Conservation (phyloP, 2,113 vertebrate species). For the Delphinapterus leucas region DNA sequence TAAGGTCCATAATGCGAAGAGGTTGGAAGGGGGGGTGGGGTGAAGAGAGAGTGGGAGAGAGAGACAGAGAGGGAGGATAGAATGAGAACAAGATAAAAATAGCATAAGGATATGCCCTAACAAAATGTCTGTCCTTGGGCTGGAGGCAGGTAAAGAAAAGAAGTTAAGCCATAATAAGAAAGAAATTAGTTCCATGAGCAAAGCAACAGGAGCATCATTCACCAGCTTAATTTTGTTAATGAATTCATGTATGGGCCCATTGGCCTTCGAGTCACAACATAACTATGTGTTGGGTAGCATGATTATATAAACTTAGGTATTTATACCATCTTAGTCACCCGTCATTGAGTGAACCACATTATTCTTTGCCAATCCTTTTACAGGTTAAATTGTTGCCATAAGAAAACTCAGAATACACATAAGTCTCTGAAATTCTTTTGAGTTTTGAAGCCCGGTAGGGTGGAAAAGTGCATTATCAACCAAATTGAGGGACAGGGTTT, state of each 20-base stretch:
- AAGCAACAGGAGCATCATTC: background rate
- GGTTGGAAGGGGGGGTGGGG: background rate
- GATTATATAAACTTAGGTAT: background rate
- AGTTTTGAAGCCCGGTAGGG: background rate
- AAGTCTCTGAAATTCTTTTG: conserved; percentile 6
- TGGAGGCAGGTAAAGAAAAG: conserved; percentile 22
- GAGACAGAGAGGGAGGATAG: background rate
- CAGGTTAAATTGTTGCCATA: background rate
- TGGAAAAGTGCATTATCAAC: background rate
- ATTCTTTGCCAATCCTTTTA: background rate
- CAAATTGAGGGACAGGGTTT: background rate
- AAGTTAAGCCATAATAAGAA: background rate
- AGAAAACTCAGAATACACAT: background rate
- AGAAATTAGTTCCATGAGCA: background rate
- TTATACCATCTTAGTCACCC: conserved; percentile 36
- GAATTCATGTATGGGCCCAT: background rate
- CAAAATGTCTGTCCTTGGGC: conserved; percentile 61
- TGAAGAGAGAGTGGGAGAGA: background rate
- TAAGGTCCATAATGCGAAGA: background rate
- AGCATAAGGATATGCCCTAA: conserved; percentile 33
- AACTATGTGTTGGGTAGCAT: conserved; percentile 23
- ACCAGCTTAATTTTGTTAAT: conserved; percentile 32
- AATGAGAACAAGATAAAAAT: conserved; percentile 61
- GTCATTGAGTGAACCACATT: background rate
- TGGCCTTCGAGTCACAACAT: background rate